Evolutionary conservation across 2,888 invertebrate species (phyloP), one percentile per base, ranked within the genome.

Genomic region (Nomada flava): DNA sequence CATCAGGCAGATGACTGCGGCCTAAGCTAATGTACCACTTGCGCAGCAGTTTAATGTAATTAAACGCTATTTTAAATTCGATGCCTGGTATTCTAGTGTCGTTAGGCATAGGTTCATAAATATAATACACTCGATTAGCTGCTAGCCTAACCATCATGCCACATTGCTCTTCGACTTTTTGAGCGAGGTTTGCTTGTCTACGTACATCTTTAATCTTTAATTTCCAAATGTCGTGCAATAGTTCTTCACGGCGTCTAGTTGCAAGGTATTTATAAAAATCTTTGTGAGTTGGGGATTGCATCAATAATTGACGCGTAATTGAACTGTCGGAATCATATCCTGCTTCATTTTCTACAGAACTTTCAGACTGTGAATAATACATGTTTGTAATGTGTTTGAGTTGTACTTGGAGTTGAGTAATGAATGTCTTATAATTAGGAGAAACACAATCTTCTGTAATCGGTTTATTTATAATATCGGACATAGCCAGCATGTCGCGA

Each of bases 11-110:
- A 20, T 59, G 73, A 71, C 69, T 81, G 7, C 15, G 50, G 0
- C 82, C 86, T 15, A 36, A 26, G 62, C 84, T 88, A 26, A 82
- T 55, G n/a, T 77, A 84, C 87, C 87, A 87, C 72, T 73, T 88
- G 13, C 82, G 78, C 11, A 68, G 42, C 18, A 84, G 10, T 42
- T 59, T 71, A 11, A 23, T 7, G 55, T 87, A 87, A 7, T 23
- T 1, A 3, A 86, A 5, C 36, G 64, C 73, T 77, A 87, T 23
- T 74, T 76, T 82, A 50, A 78, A 87, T 47, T 55, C 68, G 13
- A 87, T 77, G 10, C 23, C 72, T 36, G 62, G 20, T 47, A 79
- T n/a, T 13, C 11, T 4, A 26, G 55, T 10, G 18, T 26, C 13
- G 23, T 68, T 29, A 13, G 47, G 18, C 26, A 15, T n/a, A 42